A percentile compares a stretch with the other conserved stretches of the same genome.
These are phyloP conservation scores for Coreius guichenoti DNA, from an alignment of 2,797 vertebrate genomes.

Conservation along the genomic window DNA sequence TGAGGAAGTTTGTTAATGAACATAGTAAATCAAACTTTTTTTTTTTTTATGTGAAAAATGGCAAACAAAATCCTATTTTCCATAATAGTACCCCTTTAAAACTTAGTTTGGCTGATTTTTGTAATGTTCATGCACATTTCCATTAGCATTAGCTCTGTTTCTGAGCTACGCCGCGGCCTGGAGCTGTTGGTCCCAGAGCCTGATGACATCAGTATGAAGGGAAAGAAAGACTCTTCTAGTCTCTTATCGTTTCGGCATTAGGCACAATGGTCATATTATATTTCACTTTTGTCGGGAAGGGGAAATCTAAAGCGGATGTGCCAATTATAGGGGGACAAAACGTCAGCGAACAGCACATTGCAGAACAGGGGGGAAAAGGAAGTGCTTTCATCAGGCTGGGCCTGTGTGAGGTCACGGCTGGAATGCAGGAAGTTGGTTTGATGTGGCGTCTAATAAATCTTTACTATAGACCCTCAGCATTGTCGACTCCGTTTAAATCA, in stretches of 20 bases:
- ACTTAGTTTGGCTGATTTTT: neutral
- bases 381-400: constrained; percentile 58
- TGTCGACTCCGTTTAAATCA: constrained; percentile 43
- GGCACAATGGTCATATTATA: constrained; percentile 58
- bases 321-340: constrained; percentile 48
- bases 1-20: neutral
- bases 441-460: constrained; percentile 62
- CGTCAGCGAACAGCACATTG: constrained; percentile 38
- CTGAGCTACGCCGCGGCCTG: neutral
- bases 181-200: constrained; percentile 7
- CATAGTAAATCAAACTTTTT: neutral
- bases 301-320: constrained; percentile 61
- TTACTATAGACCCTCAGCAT: constrained; percentile 52
- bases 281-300: constrained; percentile 58
- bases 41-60: neutral
- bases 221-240: constrained; percentile 52
- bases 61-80: neutral
- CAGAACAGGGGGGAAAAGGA: neutral
- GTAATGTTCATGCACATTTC: neutral
- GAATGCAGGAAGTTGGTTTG: constrained; percentile 62
- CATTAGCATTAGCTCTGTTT: neutral
- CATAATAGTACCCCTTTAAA: neutral
- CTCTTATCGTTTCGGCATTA: constrained; percentile 29
- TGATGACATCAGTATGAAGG: constrained; percentile 60
- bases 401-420: constrained; percentile 56